Conservation (phyloP, 53 echinoderm and acorn worm genomes). For the Antedon mediterranea region DNA sequence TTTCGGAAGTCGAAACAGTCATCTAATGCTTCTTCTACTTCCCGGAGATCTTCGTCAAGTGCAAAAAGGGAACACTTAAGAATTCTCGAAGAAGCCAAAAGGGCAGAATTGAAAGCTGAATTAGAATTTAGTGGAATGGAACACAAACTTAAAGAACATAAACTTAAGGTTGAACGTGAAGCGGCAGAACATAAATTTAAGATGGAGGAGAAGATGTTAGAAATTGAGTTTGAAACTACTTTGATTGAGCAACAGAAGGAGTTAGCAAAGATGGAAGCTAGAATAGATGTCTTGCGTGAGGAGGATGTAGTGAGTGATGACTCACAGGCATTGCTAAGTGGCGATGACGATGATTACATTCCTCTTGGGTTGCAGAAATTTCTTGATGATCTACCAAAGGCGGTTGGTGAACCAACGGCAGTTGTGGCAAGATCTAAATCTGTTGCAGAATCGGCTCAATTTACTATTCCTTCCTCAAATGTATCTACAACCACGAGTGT, state of each 20-base stretch:
- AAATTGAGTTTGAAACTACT: not conserved
- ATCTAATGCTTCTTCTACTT: too few species aligned
- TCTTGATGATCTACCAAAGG: not conserved
- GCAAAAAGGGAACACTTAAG: too few species aligned
- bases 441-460: not conserved
- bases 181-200: not conserved
- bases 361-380: not conserved
- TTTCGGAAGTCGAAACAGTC: too few species aligned
- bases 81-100: not conserved
- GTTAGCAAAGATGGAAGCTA: not conserved
- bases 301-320: not conserved
- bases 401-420: not conserved
- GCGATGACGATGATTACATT: not conserved
- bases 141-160: not conserved
- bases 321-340: too few species aligned
- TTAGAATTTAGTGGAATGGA: not conserved
- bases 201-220: not conserved
- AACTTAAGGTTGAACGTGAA: not conserved
- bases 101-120: not conserved
- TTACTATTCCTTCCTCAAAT: too few species aligned
- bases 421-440: not conserved
- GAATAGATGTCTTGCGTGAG: not conserved
- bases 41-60: too few species aligned
- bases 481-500: too few species aligned
- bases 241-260: not conserved